Evolutionary conservation across 1,140 invertebrate genomes (phyloP).

Genomic region (Ostrea edulis): DNA sequence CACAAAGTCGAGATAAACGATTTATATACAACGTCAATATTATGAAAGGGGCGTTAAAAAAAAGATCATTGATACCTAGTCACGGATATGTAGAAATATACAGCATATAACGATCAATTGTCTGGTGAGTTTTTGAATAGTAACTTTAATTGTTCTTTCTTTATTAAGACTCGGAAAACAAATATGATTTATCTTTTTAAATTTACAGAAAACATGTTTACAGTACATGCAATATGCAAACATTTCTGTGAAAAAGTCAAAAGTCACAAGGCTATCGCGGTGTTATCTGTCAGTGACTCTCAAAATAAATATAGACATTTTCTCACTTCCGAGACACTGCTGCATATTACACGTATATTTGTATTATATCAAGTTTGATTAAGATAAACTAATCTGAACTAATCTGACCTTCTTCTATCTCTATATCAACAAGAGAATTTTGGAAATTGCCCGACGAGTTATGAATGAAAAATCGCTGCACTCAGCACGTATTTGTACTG

Average conservation of each 20-base stretch:
- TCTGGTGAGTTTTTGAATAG: too few relatives aligned
- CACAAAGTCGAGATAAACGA: neutral
- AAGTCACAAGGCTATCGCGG: neutral
- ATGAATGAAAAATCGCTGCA: neutral
- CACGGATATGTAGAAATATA: neutral
- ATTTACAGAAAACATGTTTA: too few relatives aligned
- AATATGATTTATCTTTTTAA: neutral
- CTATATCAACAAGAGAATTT: neutral
- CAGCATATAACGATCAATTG: neutral
- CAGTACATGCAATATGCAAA: too few relatives aligned
- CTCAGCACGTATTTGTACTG: neutral
- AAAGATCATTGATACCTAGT: neutral
- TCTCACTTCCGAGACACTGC: neutral
- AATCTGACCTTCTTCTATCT: neutral
- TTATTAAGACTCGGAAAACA: neutral
- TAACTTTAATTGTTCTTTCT: too few relatives aligned
- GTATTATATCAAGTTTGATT: neutral
- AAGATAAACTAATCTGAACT: neutral
- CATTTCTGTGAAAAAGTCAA: slow-evolving; percentile 25
- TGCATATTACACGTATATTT: neutral
- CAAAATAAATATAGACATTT: slow-evolving; percentile 5
- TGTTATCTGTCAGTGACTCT: neutral
- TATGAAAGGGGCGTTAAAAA: neutral
- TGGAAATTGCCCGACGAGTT: neutral
- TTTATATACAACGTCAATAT: slow-evolving; percentile 3